Conservation (phyloP, 1,140 invertebrate species). For the Lepidurus arcticus region DNA sequence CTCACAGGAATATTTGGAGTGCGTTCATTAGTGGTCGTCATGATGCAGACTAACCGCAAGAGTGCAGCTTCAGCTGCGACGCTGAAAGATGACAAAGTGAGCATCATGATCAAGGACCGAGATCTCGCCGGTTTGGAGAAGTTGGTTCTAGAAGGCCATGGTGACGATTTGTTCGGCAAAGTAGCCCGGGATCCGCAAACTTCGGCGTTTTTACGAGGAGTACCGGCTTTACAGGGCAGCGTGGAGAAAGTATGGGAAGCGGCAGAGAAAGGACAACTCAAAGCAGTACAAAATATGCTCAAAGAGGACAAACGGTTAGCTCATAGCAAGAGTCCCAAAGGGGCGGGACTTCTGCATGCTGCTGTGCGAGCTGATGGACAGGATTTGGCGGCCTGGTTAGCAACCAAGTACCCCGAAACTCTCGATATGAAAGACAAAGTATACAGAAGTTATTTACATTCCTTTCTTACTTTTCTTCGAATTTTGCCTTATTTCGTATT, state of each 20-base stretch:
- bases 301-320: neutral
- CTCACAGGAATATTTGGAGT: neutral
- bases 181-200: constrained; percentile 16
- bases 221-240: neutral
- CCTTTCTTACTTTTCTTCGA: neutral
- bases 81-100: neutral
- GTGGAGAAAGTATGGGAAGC: neutral
- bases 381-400: neutral
- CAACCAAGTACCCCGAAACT: constrained; percentile 11
- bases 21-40: neutral
- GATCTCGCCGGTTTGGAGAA: neutral
- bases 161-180: neutral
- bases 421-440: neutral
- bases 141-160: constrained; percentile 5
- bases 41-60: constrained; percentile 11
- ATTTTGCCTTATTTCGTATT: neutral
- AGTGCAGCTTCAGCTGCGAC: neutral
- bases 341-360: neutral
- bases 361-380: constrained; percentile 1
- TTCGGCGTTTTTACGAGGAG: neutral
- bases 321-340: neutral
- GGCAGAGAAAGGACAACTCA: neutral
- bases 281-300: neutral
- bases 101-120: neutral
- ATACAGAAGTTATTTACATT: neutral